Evolutionary conservation across 2,797 vertebrate species (phyloP).

Genomic region (Spinibarbus caldwelli): DNA sequence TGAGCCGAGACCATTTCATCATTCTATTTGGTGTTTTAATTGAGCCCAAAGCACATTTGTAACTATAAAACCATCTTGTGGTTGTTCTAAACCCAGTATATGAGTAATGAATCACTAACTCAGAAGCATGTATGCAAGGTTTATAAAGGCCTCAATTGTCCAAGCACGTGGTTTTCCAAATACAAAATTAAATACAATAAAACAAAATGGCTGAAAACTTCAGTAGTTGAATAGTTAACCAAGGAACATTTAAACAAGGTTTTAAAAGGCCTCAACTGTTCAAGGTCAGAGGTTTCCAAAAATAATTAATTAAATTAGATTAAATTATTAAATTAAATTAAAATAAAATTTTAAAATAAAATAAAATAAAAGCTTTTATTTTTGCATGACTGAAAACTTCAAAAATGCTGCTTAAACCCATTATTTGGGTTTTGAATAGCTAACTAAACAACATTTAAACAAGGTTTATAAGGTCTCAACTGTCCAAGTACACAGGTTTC

Average conservation of each 20-base stretch:
- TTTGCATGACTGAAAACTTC: not conserved
- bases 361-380: not conserved
- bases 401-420: not conserved
- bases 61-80: not conserved
- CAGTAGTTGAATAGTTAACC: too few relatives aligned
- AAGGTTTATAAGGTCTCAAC: not conserved
- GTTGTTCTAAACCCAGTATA: not conserved
- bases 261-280: too few relatives aligned
- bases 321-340: too few relatives aligned
- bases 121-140: not conserved
- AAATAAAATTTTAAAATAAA: too few relatives aligned
- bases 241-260: too few relatives aligned
- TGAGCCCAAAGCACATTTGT: not conserved
- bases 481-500: not conserved
- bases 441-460: not conserved
- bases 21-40: not conserved
- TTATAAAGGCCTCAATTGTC: not conserved
- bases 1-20: not conserved
- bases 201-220: too few relatives aligned
- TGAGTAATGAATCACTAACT: not conserved
- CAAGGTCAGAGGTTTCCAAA: too few relatives aligned
- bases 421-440: not conserved
- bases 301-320: too few relatives aligned
- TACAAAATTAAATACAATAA: not conserved
- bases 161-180: not conserved